phyloP scores from a whole-genome alignment of 2,888 invertebrate species.

The Minunthozetes semirufus region DNA sequence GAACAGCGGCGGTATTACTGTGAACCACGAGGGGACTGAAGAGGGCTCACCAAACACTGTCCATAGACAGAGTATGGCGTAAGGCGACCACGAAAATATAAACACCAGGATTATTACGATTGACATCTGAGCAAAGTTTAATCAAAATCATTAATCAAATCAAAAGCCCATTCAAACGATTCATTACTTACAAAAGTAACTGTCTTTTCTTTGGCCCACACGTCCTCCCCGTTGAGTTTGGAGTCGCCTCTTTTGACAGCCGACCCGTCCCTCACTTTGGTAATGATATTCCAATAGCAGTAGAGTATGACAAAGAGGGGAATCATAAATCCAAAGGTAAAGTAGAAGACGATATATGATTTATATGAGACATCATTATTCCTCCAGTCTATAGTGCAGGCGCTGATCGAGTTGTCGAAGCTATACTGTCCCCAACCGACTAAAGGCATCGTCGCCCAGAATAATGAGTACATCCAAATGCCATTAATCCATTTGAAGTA shows the following conservation, averaged over 20 bases:
- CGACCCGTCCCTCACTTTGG: conserved; percentile 37
- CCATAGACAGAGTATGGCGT: conserved; percentile 46
- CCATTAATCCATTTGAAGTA: conserved; percentile 39
- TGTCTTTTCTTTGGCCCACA: conserved; percentile 42
- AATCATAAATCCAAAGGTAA: conserved; percentile 43
- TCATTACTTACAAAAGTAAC: conserved; percentile 39
- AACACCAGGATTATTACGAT: conserved; percentile 44
- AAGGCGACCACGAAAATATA: conserved; percentile 45
- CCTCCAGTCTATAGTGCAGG: conserved; percentile 47
- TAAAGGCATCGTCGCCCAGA: conserved; percentile 42
- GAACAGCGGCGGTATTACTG: conserved; percentile 46
- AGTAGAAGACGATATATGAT: conserved; percentile 44
- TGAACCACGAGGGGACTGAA: conserved; percentile 44
- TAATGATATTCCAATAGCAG: conserved; percentile 37
- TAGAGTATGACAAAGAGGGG: conserved; percentile 41
- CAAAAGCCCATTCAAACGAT: background rate
- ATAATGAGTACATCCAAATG: conserved; percentile 41
- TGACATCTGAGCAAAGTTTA: conserved; percentile 43
- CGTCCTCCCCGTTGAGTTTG: conserved; percentile 31
- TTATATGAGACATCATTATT: conserved; percentile 44
- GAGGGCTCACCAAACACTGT: conserved; percentile 44
- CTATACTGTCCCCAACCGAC: conserved; percentile 44
- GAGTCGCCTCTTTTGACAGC: conserved; percentile 34
- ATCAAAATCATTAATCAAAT: background rate
- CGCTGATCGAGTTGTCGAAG: conserved; percentile 44